Base-by-base conservation (phyloP, 2,888 invertebrate species). In the Pristionchus mayeri region DNA sequence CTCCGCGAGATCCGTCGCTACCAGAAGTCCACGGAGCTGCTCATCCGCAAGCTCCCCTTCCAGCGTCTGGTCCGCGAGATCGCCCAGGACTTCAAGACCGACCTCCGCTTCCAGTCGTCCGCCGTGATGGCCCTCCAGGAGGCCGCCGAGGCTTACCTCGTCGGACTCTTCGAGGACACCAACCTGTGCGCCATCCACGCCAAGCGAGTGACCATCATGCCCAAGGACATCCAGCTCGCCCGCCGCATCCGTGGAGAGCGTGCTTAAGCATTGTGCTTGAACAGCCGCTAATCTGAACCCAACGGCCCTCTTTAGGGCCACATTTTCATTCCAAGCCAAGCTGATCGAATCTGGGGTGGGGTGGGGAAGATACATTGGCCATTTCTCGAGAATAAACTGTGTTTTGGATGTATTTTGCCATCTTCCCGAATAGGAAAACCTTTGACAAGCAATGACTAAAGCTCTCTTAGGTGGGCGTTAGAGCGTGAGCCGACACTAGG, bases 111-210 rank as follows among this genome's bases (percentile, higher is more conserved):
- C 88, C 89, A 89, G 81, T 88, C 87, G 37, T 88, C 89, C 24
- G 89, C 89, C 52, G 86, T 89, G 71, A 88, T 88, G 54, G 89
- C 89, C 34, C 89, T 89, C 50, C 79, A 87, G 84, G 87, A 86
- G 84, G 83, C 86, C 44, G 82, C 85, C 91, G 96, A 96, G 94
- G 96, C 96, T 18, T 97, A 97, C 93, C 94, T 97, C 89, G 97
- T 97, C 85, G 97, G 97, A 89, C 95, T 98, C 86, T 98, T 98
- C 94, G 97, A 98, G 95, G 97, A 98, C 94, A 98, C 97, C 90
- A 98, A 98, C 94, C 95, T 98, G 95, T 97, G 97, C 94, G 97
- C 97, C 63, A 97, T 98, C 93, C 97, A 98, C 93, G 97, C 97
- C 91, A 97, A 97, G 94, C 96, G 97, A 93, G 97, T 98, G 85